Base-by-base conservation (phyloP, 1,140 invertebrate species). In the Nasonia vitripennis region DNA sequence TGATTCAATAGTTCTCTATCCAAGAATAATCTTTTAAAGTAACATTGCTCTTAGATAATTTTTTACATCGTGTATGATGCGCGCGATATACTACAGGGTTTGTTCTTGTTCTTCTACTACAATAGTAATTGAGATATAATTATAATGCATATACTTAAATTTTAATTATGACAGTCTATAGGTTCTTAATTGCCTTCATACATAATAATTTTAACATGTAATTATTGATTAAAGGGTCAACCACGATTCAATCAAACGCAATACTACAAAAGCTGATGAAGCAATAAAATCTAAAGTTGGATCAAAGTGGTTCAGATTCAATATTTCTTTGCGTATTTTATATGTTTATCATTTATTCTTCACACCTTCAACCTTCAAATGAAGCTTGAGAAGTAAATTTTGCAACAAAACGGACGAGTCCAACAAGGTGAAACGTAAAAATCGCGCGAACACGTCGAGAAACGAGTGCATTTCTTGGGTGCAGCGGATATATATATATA, bases 91-190 rank as follows among this genome's bases (percentile, higher is more conserved):
- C 41, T 68, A 27, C 67, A n/a, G 10, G 6, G 10, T 6, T n/a
- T n/a, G 67, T 34, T 67, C 41, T 12, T 70, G 67, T 34, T 67
- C 41, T 12, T 70, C 14, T 79, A 68, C 1, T 80, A 27, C 6
- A 14, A 20, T 45, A n/a, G 11, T 62, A 34, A 48, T 23, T 51
- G 2, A 45, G 3, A 9, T 62, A 9, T 62, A 62, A 55, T 31
- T 27, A 2, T 55, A 27, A 10, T 14, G 27, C 23, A 3, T 45
- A n/a, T n/a, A 14, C 77, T 78, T 67, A 34, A 17, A 67, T 67
- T 67, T 73, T 31, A 82, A 75, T 74, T 34, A 74, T 12, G 73
- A 55, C 67, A 82, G 17, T 62, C 27, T 75, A 82, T 41, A 62
- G 20, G 6, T 7, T 34, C 34, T 37, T 17, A 82, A 82, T 55